Conservation (phyloP, 2,113 vertebrate species). For the Scophthalmus maximus region DNA sequence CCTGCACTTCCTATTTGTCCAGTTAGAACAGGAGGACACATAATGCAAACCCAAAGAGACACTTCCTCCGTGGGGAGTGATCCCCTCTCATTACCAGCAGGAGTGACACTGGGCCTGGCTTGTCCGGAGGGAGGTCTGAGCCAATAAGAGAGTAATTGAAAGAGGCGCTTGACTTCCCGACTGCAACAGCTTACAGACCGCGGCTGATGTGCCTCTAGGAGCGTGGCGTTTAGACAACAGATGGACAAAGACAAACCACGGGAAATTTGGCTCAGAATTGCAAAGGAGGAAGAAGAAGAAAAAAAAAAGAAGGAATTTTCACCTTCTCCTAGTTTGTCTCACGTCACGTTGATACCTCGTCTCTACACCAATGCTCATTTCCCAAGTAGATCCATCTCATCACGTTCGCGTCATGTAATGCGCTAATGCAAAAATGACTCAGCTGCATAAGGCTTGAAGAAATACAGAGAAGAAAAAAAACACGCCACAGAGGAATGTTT, state of each 20-base stretch:
- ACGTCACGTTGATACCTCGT: constrained; percentile 19
- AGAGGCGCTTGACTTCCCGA: constrained; percentile 79
- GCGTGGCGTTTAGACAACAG: constrained; percentile 74
- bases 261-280: constrained; percentile 52
- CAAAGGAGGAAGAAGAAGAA: constrained; percentile 8
- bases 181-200: constrained; percentile 74
- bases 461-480: background rate
- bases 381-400: constrained; percentile 4
- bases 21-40: constrained; percentile 67
- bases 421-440: constrained; percentile 23
- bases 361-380: constrained; percentile 22
- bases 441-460: constrained; percentile 25
- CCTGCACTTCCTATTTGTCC: constrained; percentile 67
- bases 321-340: constrained; percentile 24
- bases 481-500: constrained; percentile 13
- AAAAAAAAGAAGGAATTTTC: constrained; percentile 26
- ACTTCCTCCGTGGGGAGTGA: constrained; percentile 74
- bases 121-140: constrained; percentile 77
- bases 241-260: constrained; percentile 74
- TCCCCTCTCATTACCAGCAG: constrained; percentile 80
- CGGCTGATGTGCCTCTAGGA: constrained; percentile 63
- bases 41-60: constrained; percentile 77
- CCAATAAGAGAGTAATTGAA: constrained; percentile 81
- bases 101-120: constrained; percentile 76
- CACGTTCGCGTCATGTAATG: constrained; percentile 14